Evolutionary conservation across 2,797 vertebrate species (phyloP).

Genomic region (Pseudochirops corinnae): DNA sequence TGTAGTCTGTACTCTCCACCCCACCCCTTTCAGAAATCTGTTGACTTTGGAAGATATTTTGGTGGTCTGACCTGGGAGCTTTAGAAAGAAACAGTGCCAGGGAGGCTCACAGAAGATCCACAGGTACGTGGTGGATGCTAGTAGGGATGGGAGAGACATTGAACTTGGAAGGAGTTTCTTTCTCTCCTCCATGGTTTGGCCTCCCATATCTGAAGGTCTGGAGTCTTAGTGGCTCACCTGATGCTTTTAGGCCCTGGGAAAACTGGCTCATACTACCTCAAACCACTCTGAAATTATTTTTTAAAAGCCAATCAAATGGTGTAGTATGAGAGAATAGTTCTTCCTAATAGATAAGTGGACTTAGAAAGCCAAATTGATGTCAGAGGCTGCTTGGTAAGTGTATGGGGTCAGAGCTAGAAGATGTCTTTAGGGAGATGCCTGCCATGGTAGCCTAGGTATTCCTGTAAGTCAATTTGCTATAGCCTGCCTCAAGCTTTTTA

Average conservation of each 20-base stretch:
- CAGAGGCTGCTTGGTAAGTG: background rate
- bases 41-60: background rate
- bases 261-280: background rate
- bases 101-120: background rate
- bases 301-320: background rate
- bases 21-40: background rate
- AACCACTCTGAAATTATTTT: background rate
- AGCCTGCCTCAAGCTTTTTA: background rate
- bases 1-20: background rate
- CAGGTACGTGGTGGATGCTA: background rate
- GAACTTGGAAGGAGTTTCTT: background rate
- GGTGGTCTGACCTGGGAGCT: background rate
- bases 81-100: background rate
- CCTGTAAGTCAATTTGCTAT: background rate
- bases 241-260: background rate
- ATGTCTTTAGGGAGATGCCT: background rate
- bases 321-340: background rate
- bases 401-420: background rate
- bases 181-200: background rate
- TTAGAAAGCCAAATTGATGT: background rate
- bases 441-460: background rate
- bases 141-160: background rate
- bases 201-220: background rate
- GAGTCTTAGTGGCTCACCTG: background rate
- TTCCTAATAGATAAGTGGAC: background rate